Base-by-base conservation (phyloP, 2,888 invertebrate genomes). In the Drosophila cognata region DNA sequence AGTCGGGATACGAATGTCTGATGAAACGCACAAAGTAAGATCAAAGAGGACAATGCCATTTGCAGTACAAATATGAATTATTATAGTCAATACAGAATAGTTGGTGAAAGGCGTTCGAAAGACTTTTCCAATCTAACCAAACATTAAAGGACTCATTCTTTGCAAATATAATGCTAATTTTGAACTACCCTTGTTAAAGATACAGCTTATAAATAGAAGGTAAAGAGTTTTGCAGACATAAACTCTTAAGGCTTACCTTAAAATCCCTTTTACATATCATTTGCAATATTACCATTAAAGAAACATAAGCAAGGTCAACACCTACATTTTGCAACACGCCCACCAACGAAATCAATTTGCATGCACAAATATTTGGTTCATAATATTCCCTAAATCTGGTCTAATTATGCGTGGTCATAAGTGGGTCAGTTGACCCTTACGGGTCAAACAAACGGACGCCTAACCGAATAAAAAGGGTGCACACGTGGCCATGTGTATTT, bases 371-470 rank as follows among this genome's bases (percentile, higher is more conserved):
- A 88, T 83, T 88, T 85, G 86, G 58, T 10, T 29, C 70, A 67
- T 66, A 79, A 63, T 64, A 76, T 69, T 57, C 43, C 46, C 28
- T 52, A 60, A 72, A 69, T 79, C 53, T 65, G 64, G 55, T 74
- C 85, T 77, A 89, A 85, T 85, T 85, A 85, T 85, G 89, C 89
- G 77, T 81, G 79, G 82, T 75, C 84, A 84, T 74, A 85, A 87
- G 71, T 74, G 84, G 77, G 77, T 78, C 82, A 81, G 62, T 61
- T 57, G 66, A 31, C 58, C 67, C 60, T 60, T 56, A 55, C 63
- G 69, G 71, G 28, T 35, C 69, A 72, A 55, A 60, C 21, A 25
- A 50, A 46, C 43, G 43, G 57, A 51, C 57, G 33, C 60, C 33
- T 11, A 5, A 1, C 21, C 46, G 16, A 46, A 21, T 25, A 52